These are phyloP conservation scores for Microplitis mediator DNA, from an alignment of 1,140 invertebrate genomes.

Conservation along the genomic window DNA sequence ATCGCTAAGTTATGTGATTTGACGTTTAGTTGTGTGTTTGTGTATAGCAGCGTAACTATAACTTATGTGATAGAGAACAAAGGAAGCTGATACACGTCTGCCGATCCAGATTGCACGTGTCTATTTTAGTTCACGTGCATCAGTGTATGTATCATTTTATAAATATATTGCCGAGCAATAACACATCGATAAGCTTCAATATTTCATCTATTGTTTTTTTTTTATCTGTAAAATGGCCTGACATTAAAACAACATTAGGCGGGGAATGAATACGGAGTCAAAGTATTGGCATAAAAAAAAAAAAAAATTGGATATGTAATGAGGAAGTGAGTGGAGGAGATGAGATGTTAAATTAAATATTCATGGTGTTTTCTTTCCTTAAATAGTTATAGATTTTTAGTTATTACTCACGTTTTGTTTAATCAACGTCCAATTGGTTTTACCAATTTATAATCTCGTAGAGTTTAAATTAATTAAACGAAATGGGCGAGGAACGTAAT, in stretches of 20 bases:
- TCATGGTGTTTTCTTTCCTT: not conserved
- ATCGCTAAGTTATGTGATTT: too few species aligned
- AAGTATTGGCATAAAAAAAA: too few species aligned
- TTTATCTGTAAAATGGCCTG: not conserved
- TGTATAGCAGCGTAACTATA: too few species aligned
- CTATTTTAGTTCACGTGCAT: slow-evolving; percentile 24
- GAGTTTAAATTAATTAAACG: slow-evolving; percentile 19
- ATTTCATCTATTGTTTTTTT: slow-evolving; percentile 3
- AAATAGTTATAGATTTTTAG: not conserved
- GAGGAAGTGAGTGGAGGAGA: too few species aligned
- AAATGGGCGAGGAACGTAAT: not conserved
- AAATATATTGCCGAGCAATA: not conserved
- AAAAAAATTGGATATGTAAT: too few species aligned
- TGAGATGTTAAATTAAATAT: not conserved
- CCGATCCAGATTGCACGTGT: slow-evolving; percentile 16
- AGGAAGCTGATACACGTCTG: slow-evolving; percentile 7
- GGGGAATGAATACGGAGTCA: too few species aligned
- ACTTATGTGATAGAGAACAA: not conserved
- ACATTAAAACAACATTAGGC: too few species aligned
- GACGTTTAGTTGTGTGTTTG: too few species aligned
- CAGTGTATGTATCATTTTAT: slow-evolving; percentile 12
- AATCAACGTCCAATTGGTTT: slow-evolving; percentile 4
- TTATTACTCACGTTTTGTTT: not conserved
- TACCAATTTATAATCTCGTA: slow-evolving; percentile 4
- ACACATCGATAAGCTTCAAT: slow-evolving; percentile 21